Conservation (phyloP, 2,113 vertebrate genomes). For the Odocoileus virginianus region DNA sequence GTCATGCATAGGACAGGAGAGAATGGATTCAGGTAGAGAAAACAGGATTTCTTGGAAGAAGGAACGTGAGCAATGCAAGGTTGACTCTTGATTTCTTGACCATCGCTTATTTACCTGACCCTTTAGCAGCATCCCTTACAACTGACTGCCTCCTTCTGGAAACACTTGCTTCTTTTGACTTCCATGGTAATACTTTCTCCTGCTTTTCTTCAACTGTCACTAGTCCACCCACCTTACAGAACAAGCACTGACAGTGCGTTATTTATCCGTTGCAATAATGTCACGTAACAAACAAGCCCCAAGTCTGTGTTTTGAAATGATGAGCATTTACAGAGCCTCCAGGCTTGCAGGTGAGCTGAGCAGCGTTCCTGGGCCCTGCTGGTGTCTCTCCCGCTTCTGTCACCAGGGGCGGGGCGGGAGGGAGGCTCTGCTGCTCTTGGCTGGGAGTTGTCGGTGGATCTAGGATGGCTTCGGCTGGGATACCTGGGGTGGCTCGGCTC, state of each 20-base stretch:
- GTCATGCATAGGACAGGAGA: rapidly evolving
- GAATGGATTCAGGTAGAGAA: background rate
- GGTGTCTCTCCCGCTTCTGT: background rate
- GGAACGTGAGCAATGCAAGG: too few species aligned
- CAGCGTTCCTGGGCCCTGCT: background rate
- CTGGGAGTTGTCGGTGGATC: background rate
- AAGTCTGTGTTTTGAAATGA: background rate
- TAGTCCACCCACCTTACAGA: background rate
- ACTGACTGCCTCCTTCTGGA: background rate
- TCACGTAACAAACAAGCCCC: background rate
- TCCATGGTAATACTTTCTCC: background rate
- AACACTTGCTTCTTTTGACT: background rate
- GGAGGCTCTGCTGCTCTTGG: background rate
- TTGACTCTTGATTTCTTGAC: background rate
- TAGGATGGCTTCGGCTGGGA: background rate
- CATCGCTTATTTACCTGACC: background rate
- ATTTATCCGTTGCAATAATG: rapidly evolving
- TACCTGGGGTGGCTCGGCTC: rapidly evolving
- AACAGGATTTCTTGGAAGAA: background rate
- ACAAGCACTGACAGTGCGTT: too few species aligned
- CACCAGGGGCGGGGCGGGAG: background rate
- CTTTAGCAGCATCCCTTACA: background rate
- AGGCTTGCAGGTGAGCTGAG: background rate
- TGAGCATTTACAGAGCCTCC: background rate
- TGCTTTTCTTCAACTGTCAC: background rate